A percentile compares a stretch with the other conserved stretches of the same genome.
Conservation (phyloP, 1,140 invertebrate genomes). For the Halyomorpha halys region DNA sequence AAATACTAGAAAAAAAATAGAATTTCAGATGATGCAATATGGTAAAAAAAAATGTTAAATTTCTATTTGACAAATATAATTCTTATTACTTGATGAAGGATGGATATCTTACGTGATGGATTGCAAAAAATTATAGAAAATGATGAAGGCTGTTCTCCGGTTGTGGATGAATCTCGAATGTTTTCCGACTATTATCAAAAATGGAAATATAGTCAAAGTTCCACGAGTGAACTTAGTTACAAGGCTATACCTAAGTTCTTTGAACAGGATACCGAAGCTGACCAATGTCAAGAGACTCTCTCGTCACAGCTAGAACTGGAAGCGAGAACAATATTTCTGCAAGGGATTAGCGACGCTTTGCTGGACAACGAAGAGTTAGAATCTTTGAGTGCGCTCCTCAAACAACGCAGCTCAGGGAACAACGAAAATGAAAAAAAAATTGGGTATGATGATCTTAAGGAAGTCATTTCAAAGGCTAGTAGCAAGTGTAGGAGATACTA, state of each 20-base stretch:
- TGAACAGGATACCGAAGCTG: slow-evolving; percentile 47
- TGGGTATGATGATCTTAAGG: background rate
- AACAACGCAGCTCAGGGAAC: background rate
- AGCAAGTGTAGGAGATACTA: slow-evolving; percentile 53
- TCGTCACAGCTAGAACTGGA: slow-evolving; percentile 74
- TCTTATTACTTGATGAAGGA: too few species aligned
- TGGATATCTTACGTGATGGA: too few species aligned
- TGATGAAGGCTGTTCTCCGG: too few species aligned
- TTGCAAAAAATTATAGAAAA: too few species aligned
- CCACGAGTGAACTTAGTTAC: background rate
- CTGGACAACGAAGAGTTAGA: slow-evolving; percentile 81
- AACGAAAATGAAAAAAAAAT: background rate
- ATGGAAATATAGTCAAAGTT: background rate
- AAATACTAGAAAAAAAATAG: too few species aligned
- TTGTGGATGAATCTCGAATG: background rate
- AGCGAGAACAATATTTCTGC: slow-evolving; percentile 71
- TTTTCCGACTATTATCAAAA: background rate
- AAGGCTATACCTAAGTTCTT: slow-evolving; percentile 45
- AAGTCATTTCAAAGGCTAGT: too few species aligned
- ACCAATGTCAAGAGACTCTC: slow-evolving; percentile 60
- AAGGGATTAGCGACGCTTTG: slow-evolving; percentile 69
- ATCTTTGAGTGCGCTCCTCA: slow-evolving; percentile 29
- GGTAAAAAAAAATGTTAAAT: too few species aligned
- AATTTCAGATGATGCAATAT: too few species aligned
- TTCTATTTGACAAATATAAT: too few species aligned